Conservation (phyloP, 2,797 vertebrate species). For the Tauraco hartlaubi region DNA sequence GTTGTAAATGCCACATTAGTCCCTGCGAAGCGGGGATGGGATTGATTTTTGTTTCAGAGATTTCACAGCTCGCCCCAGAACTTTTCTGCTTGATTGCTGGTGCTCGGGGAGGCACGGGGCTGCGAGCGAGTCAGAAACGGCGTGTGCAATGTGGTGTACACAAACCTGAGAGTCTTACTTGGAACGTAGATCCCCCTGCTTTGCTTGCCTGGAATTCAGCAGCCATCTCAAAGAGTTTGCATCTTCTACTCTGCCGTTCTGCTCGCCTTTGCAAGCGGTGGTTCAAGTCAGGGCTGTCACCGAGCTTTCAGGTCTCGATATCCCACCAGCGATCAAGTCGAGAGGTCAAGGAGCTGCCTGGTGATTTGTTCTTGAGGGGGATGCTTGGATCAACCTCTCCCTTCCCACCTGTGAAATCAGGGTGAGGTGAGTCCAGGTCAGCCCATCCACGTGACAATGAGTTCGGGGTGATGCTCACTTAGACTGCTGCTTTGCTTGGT, state of each 20-base stretch:
- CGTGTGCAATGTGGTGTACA: background rate
- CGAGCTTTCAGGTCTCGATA: background rate
- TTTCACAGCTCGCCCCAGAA: slow-evolving; percentile 84
- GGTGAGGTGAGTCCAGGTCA: background rate
- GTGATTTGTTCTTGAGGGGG: background rate
- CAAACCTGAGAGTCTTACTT: background rate
- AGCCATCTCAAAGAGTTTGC: background rate
- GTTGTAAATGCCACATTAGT: slow-evolving; percentile 84
- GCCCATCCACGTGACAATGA: accelerated
- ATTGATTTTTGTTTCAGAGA: slow-evolving; percentile 84
- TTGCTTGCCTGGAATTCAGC: background rate
- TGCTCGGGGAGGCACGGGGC: slow-evolving; percentile 51
- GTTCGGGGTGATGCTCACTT: background rate
- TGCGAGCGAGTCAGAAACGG: slow-evolving; percentile 7
- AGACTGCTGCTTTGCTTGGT: background rate
- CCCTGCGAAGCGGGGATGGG: slow-evolving; percentile 79
- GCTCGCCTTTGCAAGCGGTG: background rate
- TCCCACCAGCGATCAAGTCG: background rate
- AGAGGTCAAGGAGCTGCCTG: background rate
- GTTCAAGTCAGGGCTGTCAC: background rate
- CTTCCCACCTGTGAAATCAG: background rate
- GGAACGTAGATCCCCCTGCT: background rate
- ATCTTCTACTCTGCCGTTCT: background rate
- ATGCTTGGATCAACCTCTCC: background rate
- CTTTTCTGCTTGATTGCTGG: slow-evolving; percentile 75